Evolutionary conservation across 1,140 invertebrate species (phyloP).

Genomic region (Heliconius nattereri): DNA sequence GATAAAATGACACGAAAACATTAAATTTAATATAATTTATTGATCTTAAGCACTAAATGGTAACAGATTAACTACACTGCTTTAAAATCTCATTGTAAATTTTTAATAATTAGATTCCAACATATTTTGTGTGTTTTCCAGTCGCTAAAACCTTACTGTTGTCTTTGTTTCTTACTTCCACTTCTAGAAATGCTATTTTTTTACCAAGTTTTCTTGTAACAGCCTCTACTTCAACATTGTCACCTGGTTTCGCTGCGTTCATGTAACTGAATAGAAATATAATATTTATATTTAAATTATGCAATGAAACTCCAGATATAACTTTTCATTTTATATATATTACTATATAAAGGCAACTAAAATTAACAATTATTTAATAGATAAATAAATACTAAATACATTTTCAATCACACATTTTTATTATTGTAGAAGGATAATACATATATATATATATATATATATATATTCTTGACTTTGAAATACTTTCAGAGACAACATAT

Average conservation of each 20-base stretch:
- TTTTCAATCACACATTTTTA: no score
- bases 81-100: background rate
- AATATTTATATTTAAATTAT: background rate
- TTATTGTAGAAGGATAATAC: no score
- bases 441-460: no score
- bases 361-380: no score
- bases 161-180: constrained; percentile 88
- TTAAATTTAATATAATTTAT: background rate
- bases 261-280: constrained; percentile 82
- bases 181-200: constrained; percentile 90
- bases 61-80: background rate
- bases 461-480: no score
- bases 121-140: constrained; percentile 91
- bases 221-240: constrained; percentile 90
- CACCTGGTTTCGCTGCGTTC: constrained; percentile 88
- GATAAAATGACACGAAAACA: background rate
- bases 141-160: constrained; percentile 87
- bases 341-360: no score
- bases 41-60: background rate
- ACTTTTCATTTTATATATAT: no score
- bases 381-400: no score
- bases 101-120: constrained; percentile 70
- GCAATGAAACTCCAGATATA: background rate
- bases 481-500: no score
- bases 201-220: constrained; percentile 89